Evolutionary conservation across 30 jellyfish, hydroid and myxozoan species (phyloP).

Genomic region (Aurelia sp.): DNA sequence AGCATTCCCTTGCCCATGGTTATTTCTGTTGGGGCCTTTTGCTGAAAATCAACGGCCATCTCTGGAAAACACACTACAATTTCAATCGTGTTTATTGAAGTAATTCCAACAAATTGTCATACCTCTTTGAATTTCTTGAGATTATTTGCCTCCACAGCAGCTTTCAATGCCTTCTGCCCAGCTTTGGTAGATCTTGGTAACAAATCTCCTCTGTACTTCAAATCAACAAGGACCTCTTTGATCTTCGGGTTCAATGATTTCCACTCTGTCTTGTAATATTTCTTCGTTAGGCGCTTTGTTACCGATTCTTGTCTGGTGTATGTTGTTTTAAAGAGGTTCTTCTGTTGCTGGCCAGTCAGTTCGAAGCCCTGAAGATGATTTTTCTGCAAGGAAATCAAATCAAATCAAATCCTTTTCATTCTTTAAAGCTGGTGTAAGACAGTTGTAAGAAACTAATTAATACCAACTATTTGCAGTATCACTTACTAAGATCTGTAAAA

Average conservation of each 20-base stretch:
- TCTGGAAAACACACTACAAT: too few species aligned
- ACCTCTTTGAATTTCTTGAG: conserved; percentile 57
- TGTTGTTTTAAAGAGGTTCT: conserved; percentile 42
- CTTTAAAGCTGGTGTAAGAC: too few species aligned
- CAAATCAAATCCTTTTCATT: too few species aligned
- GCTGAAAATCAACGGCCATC: too few species aligned
- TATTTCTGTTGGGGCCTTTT: too few species aligned
- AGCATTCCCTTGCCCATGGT: too few species aligned
- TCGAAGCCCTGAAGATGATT: conserved; percentile 43
- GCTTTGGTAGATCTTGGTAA: conserved; percentile 26
- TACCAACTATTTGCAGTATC: too few species aligned
- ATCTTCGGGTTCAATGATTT: conserved; percentile 54
- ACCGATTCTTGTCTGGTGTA: conserved; percentile 67
- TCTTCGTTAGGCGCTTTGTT: conserved; percentile 64
- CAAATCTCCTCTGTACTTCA: conserved; percentile 81
- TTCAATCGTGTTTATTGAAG: too few species aligned
- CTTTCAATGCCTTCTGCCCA: conserved; percentile 58
- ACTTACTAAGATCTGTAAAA: too few species aligned
- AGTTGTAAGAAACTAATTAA: too few species aligned
- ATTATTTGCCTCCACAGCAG: conserved; percentile 67
- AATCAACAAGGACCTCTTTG: conserved; percentile 60
- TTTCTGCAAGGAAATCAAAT: conserved; percentile 9
- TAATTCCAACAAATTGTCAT: background rate
- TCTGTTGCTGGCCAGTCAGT: conserved; percentile 74
- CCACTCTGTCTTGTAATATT: conserved; percentile 67